Percentiles rank a stretch among this genome's conserved stretches.
These are phyloP conservation scores for Lampris megalopsis DNA, from an alignment of 2,113 vertebrate genomes.

Conservation along the genomic window DNA sequence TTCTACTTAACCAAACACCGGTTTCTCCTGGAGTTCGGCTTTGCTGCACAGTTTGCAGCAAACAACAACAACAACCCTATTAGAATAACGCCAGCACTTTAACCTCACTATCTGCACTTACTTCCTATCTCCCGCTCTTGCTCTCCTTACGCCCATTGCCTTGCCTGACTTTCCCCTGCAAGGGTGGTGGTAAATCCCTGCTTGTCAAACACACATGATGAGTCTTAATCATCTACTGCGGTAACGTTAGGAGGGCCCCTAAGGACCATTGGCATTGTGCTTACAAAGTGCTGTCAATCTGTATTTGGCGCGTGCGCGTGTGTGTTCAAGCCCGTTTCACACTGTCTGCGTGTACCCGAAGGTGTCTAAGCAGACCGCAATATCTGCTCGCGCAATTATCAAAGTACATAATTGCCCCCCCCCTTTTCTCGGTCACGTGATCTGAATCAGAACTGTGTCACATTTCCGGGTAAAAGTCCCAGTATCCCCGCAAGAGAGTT, in stretches of 20 bases:
- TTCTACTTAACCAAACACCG: slow-evolving; percentile 34
- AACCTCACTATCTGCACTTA: slow-evolving; percentile 15
- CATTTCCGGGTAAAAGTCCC: slow-evolving; percentile 78
- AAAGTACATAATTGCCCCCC: slow-evolving; percentile 21
- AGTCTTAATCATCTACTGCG: slow-evolving; percentile 83
- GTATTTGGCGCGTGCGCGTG: slow-evolving; percentile 19
- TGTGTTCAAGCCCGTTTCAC: slow-evolving; percentile 5
- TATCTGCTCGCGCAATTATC: not conserved
- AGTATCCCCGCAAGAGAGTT: slow-evolving; percentile 72
- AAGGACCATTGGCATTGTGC: slow-evolving; percentile 73
- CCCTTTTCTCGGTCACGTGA: slow-evolving; percentile 37
- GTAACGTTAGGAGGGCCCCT: slow-evolving; percentile 75
- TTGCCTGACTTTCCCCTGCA: slow-evolving; percentile 44
- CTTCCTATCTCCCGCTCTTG: slow-evolving; percentile 19
- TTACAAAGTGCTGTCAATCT: slow-evolving; percentile 54
- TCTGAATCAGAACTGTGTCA: slow-evolving; percentile 67
- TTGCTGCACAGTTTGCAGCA: slow-evolving; percentile 2
- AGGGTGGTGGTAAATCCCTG: slow-evolving; percentile 81
- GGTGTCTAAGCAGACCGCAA: not conserved
- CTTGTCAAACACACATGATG: slow-evolving; percentile 82
- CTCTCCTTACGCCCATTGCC: slow-evolving; percentile 24
- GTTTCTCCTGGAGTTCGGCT: slow-evolving; percentile 31
- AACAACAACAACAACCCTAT: slow-evolving; percentile 6
- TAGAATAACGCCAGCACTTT: slow-evolving; percentile 18
- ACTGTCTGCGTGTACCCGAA: not conserved